Evolutionary conservation across 2,113 vertebrate genomes (phyloP), one percentile per base, ranked within the genome.

Genomic region (Macquaria ambigua): DNA sequence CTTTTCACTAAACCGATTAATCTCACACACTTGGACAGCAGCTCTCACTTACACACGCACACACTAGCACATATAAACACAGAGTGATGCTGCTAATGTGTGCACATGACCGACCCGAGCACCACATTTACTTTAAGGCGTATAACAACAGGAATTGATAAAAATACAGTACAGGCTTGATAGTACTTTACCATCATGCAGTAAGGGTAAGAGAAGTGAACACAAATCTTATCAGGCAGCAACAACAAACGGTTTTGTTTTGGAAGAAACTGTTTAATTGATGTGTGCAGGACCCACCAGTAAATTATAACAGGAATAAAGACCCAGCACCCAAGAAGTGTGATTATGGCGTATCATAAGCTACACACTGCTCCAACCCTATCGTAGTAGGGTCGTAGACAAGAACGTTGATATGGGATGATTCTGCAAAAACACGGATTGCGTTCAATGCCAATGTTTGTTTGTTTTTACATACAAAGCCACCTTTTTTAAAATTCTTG

Each of bases 1-100:
- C 82, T 91, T 84, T 90, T 78, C 53, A 83, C 77, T 91, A 93
- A 89, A 93, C 83, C 69, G 62, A 93, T 92, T 93, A 93, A 94
- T 93, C 90, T 72, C 83, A 34, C 20, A 81, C 53, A 79, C 81
- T 83, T 73, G 74, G 72, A 82, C 48, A 46, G 64, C 53, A 53
- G 77, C 77, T 86, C 77, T 79, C 46, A 55, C 68, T 87, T 58
- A 58, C 52, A 70, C 62, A 71, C 59, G 72, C 62, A 71, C 66
- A 76, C 56, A 84, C 81, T 75, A 37, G 3, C 74, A 70, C 39
- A 80, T 28, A 28, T 15, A 76, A 52, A 66, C 41, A 76, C 39
- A 48, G 28, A 50, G 20, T 56, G 41, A 23, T 46, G 55, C 71
- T 61, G 43, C 61, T 64, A 56, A 25, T n/a, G 31, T n/a, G 31